phyloP scores from a whole-genome alignment of 2,797 vertebrate species.

The Notolabrus celidotus region DNA sequence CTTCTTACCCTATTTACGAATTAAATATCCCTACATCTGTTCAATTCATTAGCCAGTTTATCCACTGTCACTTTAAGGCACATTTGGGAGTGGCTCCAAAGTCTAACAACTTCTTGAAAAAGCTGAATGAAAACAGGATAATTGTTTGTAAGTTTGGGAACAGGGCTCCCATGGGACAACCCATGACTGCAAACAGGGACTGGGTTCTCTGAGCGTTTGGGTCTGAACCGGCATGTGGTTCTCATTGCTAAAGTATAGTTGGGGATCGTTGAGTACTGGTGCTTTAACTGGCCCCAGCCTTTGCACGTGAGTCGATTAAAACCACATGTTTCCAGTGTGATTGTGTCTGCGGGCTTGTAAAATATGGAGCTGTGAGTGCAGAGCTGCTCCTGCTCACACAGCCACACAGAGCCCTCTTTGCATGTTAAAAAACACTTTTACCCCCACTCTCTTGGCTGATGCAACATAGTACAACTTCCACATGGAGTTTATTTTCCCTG shows the following conservation, averaged over 20 bases:
- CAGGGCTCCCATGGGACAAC: slow-evolving; percentile 53
- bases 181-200: slow-evolving; percentile 58
- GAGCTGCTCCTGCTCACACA: slow-evolving; percentile 59
- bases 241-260: slow-evolving; percentile 68
- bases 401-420: slow-evolving; percentile 64
- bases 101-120: slow-evolving; percentile 45
- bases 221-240: slow-evolving; percentile 74
- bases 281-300: slow-evolving; percentile 72
- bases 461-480: slow-evolving; percentile 72
- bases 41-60: slow-evolving; percentile 15
- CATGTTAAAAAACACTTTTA: slow-evolving; percentile 62
- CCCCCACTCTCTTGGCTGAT: slow-evolving; percentile 66
- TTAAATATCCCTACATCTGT: too few relatives aligned
- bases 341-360: slow-evolving; percentile 73
- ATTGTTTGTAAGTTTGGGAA: slow-evolving; percentile 71
- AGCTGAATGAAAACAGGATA: slow-evolving; percentile 63
- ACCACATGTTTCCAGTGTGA: slow-evolving; percentile 79
- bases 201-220: slow-evolving; percentile 49
- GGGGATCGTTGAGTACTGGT: slow-evolving; percentile 65
- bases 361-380: slow-evolving; percentile 60
- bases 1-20: background rate
- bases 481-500: slow-evolving; percentile 72
- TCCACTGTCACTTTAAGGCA: slow-evolving; percentile 22
- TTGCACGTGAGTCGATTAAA: slow-evolving; percentile 79
- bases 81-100: slow-evolving; percentile 8